Evolutionary conservation across 2,113 vertebrate species (phyloP).

Genomic region (Damaliscus lunatus): DNA sequence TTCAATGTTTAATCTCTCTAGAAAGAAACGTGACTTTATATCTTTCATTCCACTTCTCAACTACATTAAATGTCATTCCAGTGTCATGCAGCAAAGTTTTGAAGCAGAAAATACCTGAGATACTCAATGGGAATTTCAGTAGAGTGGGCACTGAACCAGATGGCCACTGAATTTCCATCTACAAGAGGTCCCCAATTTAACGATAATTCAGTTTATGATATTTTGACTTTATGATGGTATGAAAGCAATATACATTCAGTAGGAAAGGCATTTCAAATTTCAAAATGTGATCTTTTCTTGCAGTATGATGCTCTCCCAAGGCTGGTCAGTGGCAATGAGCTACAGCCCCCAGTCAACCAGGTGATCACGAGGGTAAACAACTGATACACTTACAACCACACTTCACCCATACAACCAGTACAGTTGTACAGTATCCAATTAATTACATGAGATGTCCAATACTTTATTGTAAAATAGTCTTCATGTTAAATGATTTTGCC

Average conservation of each 20-base stretch:
- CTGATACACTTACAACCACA: background rate
- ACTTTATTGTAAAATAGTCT: background rate
- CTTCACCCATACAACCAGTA: background rate
- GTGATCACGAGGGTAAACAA: background rate
- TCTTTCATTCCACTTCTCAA: background rate
- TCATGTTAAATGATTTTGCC: background rate
- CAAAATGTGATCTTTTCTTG: background rate
- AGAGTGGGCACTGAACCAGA: background rate
- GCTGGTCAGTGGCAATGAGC: background rate
- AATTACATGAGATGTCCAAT: background rate
- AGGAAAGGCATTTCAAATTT: background rate
- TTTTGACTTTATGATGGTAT: background rate
- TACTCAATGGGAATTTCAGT: background rate
- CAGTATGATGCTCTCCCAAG: background rate
- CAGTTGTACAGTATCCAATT: background rate
- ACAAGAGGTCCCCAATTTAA: background rate
- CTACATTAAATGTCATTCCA: background rate
- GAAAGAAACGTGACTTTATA: background rate
- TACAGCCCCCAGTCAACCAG: background rate
- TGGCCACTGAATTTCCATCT: background rate
- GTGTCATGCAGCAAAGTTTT: background rate
- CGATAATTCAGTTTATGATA: fast-evolving
- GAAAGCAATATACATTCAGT: background rate
- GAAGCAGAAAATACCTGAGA: background rate
- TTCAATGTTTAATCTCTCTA: background rate